These are phyloP conservation scores for Rhinolophus ferrumequinum DNA, from an alignment of 2,113 vertebrate genomes.

Conservation along the genomic window DNA sequence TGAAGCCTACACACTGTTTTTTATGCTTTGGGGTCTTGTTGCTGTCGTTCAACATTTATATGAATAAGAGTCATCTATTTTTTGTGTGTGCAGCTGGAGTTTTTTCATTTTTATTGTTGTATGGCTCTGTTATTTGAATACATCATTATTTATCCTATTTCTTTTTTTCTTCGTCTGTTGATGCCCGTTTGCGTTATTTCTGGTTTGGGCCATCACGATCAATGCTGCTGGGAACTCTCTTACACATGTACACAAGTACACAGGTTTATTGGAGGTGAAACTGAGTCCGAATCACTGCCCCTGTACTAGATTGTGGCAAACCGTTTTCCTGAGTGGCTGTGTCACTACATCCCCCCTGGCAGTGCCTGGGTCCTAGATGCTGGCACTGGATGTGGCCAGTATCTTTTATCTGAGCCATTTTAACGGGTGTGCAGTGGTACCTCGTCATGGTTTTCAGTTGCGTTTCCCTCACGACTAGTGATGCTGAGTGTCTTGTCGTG, in stretches of 20 bases:
- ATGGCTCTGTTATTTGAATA: not conserved
- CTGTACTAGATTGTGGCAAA: not conserved
- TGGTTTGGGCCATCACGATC: not conserved
- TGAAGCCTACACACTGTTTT: not conserved
- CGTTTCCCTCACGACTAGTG: not conserved
- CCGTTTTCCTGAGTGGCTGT: not conserved
- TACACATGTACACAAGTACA: not conserved
- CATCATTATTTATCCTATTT: not conserved
- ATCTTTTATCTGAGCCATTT: not conserved
- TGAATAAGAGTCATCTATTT: not conserved
- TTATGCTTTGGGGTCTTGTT: not conserved
- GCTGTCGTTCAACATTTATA: not conserved
- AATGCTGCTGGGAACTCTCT: not conserved
- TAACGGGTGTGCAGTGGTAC: fast-evolving
- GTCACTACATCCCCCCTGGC: too few species aligned
- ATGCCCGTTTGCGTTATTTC: not conserved
- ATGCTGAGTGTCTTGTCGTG: not conserved
- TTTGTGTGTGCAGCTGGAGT: not conserved
- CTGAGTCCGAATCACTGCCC: too few species aligned
- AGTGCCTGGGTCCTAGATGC: fast-evolving
- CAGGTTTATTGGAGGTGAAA: not conserved
- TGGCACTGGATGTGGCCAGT: not conserved
- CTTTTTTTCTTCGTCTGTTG: not conserved
- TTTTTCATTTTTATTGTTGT: not conserved
- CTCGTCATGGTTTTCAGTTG: not conserved